Conservation (phyloP, 2,797 vertebrate genomes). For the Lagocephalus sceleratus region DNA sequence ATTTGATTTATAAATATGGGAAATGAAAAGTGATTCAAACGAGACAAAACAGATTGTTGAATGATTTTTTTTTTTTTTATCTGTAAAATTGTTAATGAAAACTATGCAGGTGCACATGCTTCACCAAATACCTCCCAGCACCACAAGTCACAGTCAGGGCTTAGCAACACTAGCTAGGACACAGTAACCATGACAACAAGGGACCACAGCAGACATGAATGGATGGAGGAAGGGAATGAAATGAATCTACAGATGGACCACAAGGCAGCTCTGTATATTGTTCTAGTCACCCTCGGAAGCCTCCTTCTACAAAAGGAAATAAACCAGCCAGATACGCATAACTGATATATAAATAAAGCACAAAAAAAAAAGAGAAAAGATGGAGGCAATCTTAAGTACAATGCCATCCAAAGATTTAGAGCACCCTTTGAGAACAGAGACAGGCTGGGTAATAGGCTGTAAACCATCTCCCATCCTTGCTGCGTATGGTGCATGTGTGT, state of each 20-base stretch:
- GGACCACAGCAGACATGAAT: conserved; percentile 53
- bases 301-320: too few relatives aligned
- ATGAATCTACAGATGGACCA: conserved; percentile 37
- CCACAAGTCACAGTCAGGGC: conserved; percentile 37
- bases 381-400: conserved; percentile 28
- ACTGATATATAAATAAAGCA: neutral
- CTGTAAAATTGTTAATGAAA: too few relatives aligned
- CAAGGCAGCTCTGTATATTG: conserved; percentile 13
- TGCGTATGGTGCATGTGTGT: conserved; percentile 5
- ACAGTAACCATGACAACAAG: conserved; percentile 70
- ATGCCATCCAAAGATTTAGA: conserved; percentile 56
- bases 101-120: neutral
- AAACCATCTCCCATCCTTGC: conserved; percentile 41
- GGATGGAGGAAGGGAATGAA: conserved; percentile 45
- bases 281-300: conserved; percentile 1
- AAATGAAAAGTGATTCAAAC: neutral
- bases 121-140: conserved; percentile 28
- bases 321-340: too few relatives aligned
- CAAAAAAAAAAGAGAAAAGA: neutral
- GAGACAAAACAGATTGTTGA: conserved; percentile 25
- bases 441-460: conserved; percentile 60
- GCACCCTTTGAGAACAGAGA: conserved; percentile 32
- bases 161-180: conserved; percentile 46
- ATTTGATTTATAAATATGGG: too few relatives aligned
- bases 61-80: conserved; percentile 15